Base-by-base conservation (phyloP, 2,888 invertebrate species). In the Heliothis peltigera region DNA sequence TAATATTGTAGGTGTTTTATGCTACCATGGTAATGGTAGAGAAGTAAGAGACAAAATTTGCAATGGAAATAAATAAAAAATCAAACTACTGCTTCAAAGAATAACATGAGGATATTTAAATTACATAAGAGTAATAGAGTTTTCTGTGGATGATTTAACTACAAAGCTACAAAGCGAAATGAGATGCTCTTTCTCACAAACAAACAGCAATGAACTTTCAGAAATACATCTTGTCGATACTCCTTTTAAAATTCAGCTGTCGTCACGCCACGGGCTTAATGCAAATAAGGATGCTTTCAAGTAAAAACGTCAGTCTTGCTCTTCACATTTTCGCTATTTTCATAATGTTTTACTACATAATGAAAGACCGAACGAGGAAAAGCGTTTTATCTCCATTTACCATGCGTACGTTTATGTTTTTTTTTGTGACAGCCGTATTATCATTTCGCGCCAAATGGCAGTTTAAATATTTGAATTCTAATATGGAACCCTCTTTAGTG, bases 321-420 rank as follows among this genome's bases (percentile, higher is more conserved):
- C 51, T 32, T 66, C 43, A 72, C 35, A 61, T 53, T 52, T 61
- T n/a, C 25, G 10, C 43, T 42, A 22, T 35, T 51, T 2, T 44
- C 44, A 57, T 66, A 53, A 66, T 56, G 18, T 56, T 32, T 8
- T 18, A 55, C 18, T 25, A 59, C 43, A 58, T 65, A 51, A 65
- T 47, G 19, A 60, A 66, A 32, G 22, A 61, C 60, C 42, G 52
- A 53, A 70, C 32, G 43, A 46, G 67, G 32, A 61, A 53, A 61
- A 56, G 47, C 39, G 35, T 61, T 70, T 67, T 61, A 46, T 72
- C 53, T 54, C 49, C 19, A 67, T 61, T 70, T 66, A 48, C 18
- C 12, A 39, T 7, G 35, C n/a, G 10, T 39, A 55, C 56, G 15
- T 25, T 56, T 17, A 21, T 32, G 0, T 7, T 47, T 44, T 47